Base-by-base conservation (phyloP, 2,113 vertebrate genomes). In the Nycticebus coucang region DNA sequence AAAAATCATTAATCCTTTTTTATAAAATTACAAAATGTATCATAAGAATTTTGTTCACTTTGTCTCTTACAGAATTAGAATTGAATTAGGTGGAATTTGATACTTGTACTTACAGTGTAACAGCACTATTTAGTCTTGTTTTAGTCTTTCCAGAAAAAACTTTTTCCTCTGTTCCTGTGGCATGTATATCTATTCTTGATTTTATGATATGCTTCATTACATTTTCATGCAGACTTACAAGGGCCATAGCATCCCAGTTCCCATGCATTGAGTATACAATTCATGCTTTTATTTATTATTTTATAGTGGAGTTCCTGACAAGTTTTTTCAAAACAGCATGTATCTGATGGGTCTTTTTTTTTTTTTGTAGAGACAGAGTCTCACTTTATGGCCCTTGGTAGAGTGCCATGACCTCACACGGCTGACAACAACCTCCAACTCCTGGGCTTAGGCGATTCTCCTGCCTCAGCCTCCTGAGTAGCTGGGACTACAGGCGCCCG, bases 281-380 rank as follows among this genome's bases (percentile, higher is more conserved):
- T 89, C 26, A 59, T 83, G 22, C n/a, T 64, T 91, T 87, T 91
- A n/a, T 71, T 81, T 88, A 57, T 83, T 78, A 53, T 77, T 94
- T 55, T 82, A 62, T 68, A 68, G 41, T 9, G 30, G 7, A 2
- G 35, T 77, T 96, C 24, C 19, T 9, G 35, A 4, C 82, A n/a
- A 41, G 12, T 71, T 93, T 78, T 71, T 45, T 19, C 28, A 85
- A 86, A 91, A 33, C 35, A 77, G 66, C 18, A 59, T 69, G 18
- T 92, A 19, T 69, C 41, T 62, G 53, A n/a, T 93, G 22, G 14
- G 14, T 90, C 37, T 69, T 80, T n/a, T n/a, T n/a, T n/a, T n/a
- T n/a, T n/a, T n/a, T n/a, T n/a, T n/a, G n/a, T n/a, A n/a, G n/a
- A n/a, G n/a, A n/a, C n/a, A n/a, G n/a, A n/a, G n/a, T n/a, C n/a